These are phyloP conservation scores for Pseudopodoces humilis DNA, from an alignment of 2,113 vertebrate genomes.

Conservation along the genomic window DNA sequence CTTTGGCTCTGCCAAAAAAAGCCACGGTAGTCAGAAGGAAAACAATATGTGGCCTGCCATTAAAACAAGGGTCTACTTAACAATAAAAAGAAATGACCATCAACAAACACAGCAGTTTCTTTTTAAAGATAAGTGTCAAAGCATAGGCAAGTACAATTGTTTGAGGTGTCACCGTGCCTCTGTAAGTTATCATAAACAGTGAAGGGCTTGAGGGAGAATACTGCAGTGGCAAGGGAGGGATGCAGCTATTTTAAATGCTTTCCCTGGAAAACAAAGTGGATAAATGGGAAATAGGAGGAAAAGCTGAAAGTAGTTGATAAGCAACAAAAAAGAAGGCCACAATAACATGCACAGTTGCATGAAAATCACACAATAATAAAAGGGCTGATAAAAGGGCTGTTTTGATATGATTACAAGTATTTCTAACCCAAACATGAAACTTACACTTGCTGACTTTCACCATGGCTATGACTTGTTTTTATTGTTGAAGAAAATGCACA, in stretches of 20 bases:
- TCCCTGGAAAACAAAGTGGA: not conserved
- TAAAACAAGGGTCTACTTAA: not conserved
- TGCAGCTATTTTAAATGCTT: not conserved
- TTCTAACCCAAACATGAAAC: not conserved
- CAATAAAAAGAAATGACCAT: not conserved
- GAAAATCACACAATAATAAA: not conserved
- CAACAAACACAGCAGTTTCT: not conserved
- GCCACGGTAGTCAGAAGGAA: not conserved
- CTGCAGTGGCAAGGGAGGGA: not conserved
- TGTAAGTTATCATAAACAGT: not conserved
- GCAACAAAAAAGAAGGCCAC: not conserved
- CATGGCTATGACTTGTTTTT: not conserved
- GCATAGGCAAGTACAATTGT: not conserved
- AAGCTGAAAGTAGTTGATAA: not conserved
- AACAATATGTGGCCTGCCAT: not conserved
- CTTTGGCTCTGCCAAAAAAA: not conserved
- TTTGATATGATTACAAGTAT: not conserved
- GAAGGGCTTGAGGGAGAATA: not conserved
- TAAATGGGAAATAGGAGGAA: not conserved
- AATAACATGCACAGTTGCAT: not conserved
- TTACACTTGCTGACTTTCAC: not conserved
- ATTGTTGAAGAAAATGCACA: not conserved
- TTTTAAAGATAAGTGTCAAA: not conserved
- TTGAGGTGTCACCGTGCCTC: rapidly evolving
- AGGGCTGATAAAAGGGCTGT: not conserved